Base-by-base conservation (phyloP, 2,888 invertebrate species). In the Parochlus steinenii region DNA sequence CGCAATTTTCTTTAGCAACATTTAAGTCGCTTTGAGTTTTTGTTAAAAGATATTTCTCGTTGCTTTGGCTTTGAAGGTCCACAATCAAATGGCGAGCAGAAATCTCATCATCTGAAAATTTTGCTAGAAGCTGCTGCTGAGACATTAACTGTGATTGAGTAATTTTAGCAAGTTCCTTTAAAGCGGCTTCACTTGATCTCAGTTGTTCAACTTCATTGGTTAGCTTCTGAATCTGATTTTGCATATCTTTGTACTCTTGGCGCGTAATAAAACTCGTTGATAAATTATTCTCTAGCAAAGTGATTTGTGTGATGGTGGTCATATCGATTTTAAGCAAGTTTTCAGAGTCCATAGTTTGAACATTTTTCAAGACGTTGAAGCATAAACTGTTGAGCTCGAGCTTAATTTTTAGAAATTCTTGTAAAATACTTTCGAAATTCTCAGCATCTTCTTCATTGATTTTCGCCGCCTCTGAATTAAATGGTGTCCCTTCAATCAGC, bases 91-190 rank as follows among this genome's bases (percentile, higher is more conserved):
- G 58, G 3, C 59, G 47, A 30, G 59, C 30, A 24, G 46, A 50
- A 5, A 58, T 54, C 35, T 59, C 58, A 34, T 55, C 58, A 39
- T 58, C 58, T 0, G 57, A 56, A 18, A 55, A 49, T 32, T 57
- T 56, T 19, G 51, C 53, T 10, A 58, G 45, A 14, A 56, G 39
- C 26, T 47, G 49, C 32, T 60, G 59, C 33, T 58, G 57, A 1
- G 55, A 52, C 33, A 48, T 47, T 5, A 58, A 50, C 48, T 46
- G 34, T 10, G 25, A n/a, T 29, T 39, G 37, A 8, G 29, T 19
- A 6, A 39, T 32, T 15, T 28, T 27, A 7, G 30, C 8, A 4
- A 39, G 10, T 27, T 39, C 36, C 15, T 38, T 25, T 15, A 36
- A 29, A 28, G 36, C 29, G 15, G 36, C 27, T 11, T 28, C 36